A percentile compares a stretch with the other conserved stretches of the same genome.
These are phyloP conservation scores for Synanthedon vespiformis DNA, from an alignment of 2,888 invertebrate genomes.

Conservation along the genomic window DNA sequence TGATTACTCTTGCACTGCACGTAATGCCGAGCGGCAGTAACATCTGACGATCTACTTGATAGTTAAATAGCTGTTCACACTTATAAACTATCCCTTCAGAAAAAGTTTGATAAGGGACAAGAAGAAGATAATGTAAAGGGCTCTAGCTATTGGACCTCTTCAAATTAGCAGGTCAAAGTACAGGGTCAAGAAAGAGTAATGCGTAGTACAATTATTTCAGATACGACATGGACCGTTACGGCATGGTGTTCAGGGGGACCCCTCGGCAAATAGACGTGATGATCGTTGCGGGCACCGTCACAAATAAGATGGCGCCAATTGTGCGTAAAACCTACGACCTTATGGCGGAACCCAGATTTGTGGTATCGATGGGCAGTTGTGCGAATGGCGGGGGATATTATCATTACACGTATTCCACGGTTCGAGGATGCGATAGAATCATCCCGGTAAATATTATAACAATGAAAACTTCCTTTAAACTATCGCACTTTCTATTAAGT, in stretches of 20 bases:
- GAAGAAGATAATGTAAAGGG: slow-evolving; percentile 2
- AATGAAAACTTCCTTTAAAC: too few species aligned
- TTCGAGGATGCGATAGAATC: slow-evolving; percentile 67
- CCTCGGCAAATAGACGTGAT: slow-evolving; percentile 97
- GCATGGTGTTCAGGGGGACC: slow-evolving; percentile 97
- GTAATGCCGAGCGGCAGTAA: too few species aligned
- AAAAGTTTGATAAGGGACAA: too few species aligned
- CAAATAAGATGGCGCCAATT: slow-evolving; percentile 99
- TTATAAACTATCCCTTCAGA: too few species aligned
- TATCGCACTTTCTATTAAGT: too few species aligned
- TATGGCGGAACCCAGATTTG: slow-evolving; percentile 97
- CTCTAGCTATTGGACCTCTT: neutral
- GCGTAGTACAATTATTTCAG: slow-evolving; percentile 16
- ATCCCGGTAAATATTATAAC: slow-evolving; percentile 31
- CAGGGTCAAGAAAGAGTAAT: too few species aligned
- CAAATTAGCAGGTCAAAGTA: too few species aligned
- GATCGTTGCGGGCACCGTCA: slow-evolving; percentile 97
- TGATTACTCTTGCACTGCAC: too few species aligned
- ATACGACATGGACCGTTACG: slow-evolving; percentile 98
- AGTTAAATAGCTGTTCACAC: too few species aligned
- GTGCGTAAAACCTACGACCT: slow-evolving; percentile 95
- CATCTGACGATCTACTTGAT: too few species aligned
- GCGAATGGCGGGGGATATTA: slow-evolving; percentile 99
- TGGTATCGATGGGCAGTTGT: slow-evolving; percentile 99
- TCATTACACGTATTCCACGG: slow-evolving; percentile 98